Percentiles rank a stretch among this genome's conserved stretches.
These are phyloP conservation scores for Trematocara zebra DNA, from an alignment of 2,113 vertebrate genomes.

Conservation along the genomic window DNA sequence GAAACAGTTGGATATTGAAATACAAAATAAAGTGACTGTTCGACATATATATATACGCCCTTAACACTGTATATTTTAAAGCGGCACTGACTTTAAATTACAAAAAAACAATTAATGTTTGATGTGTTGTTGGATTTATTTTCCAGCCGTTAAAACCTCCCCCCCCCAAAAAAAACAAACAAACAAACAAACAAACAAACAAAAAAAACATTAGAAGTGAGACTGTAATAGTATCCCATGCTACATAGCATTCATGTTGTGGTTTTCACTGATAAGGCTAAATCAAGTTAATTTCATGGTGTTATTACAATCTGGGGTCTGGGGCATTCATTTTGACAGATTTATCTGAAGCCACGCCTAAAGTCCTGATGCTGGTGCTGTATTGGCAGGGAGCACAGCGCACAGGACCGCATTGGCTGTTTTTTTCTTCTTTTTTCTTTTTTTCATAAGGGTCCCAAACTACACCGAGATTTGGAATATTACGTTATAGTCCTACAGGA, in stretches of 20 bases:
- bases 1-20: not conserved
- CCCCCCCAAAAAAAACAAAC: rapidly evolving
- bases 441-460: slow-evolving; percentile 71
- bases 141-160: not conserved
- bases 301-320: slow-evolving; percentile 31
- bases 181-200: rapidly evolving
- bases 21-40: not conserved
- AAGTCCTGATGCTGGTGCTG: slow-evolving; percentile 29
- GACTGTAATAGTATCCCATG: not conserved
- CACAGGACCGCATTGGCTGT: slow-evolving; percentile 78
- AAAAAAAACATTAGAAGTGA: not conserved
- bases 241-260: not conserved
- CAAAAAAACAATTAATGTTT: not conserved
- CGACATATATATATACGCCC: not conserved
- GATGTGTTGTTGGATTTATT: not conserved
- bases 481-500: slow-evolving; percentile 92
- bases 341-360: slow-evolving; percentile 79
- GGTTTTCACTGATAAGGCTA: not conserved
- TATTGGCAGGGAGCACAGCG: slow-evolving; percentile 81
- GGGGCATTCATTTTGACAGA: slow-evolving; percentile 83
- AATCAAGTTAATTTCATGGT: not conserved
- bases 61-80: not conserved
- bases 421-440: slow-evolving; percentile 11
- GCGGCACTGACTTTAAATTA: not conserved
- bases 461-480: slow-evolving; percentile 90